Percentiles rank a stretch among this genome's conserved stretches.
phyloP scores from a whole-genome alignment of 2,113 vertebrate genomes.

The Cichladusa arquata region DNA sequence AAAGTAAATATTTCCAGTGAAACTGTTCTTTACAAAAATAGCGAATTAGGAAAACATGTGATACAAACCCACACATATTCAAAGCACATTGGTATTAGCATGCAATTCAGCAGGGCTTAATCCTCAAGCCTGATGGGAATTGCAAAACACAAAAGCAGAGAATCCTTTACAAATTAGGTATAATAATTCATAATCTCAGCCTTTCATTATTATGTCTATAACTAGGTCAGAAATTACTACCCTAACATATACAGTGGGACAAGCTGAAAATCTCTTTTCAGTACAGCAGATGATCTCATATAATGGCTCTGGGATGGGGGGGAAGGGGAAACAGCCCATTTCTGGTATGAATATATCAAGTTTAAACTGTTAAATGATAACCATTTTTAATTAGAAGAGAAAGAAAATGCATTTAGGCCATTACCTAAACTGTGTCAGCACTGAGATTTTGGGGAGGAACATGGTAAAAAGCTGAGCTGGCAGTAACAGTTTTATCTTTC shows the following conservation, averaged over 20 bases:
- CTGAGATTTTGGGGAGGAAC: not conserved
- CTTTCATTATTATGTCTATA: conserved; percentile 36
- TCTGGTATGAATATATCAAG: not conserved
- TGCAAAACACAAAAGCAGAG: conserved; percentile 48
- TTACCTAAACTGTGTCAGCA: not conserved
- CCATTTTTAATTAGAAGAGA: not conserved
- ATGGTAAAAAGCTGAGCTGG: not conserved
- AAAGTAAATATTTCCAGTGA: conserved; percentile 42
- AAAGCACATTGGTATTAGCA: conserved; percentile 37
- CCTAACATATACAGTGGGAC: not conserved
- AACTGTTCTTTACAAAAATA: conserved; percentile 21
- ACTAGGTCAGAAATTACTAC: conserved; percentile 45
- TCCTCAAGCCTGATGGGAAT: conserved; percentile 40
- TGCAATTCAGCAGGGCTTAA: conserved; percentile 28
- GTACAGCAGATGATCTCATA: not conserved
- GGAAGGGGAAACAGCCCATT: not conserved
- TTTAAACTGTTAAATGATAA: not conserved
- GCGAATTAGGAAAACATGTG: conserved; percentile 18
- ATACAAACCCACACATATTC: conserved; percentile 13
- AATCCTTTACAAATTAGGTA: conserved; percentile 63
- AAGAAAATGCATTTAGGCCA: not conserved
- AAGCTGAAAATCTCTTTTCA: conserved; percentile 3
- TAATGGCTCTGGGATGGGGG: not conserved
- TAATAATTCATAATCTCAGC: conserved; percentile 54
- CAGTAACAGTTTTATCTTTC: not conserved